Evolutionary conservation across 2,797 vertebrate species (phyloP), one percentile per base, ranked within the genome.

Genomic region (Oreonectes daqikongensis): DNA sequence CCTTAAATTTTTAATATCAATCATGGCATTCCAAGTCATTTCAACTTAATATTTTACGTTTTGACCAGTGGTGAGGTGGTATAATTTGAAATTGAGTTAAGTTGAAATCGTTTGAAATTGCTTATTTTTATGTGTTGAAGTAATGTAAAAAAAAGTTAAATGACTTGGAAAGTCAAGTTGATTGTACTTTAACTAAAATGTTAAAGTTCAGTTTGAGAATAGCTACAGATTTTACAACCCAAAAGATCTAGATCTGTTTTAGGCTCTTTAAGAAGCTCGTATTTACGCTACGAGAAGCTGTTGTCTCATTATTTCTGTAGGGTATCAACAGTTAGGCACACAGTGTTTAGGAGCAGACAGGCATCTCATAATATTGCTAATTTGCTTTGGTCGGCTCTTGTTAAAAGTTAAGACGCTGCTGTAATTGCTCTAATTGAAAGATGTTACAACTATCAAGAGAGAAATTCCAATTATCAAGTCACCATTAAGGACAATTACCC

Each of bases 361-460:
- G 4, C 50, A 44, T 22, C 35, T 67, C 35, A 67, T 22, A 65
- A 75, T 48, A 42, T 18, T 42, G 38, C 26, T 75, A 44, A 57
- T 67, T 28, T 75, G 35, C 61, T 52, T 6, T 11, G 57, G 10
- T n/a, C 9, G 11, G 0, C 63, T 75, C 50, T 67, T 44, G 61
- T 32, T 67, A 60, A 57, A 66, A 53, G 72, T 57, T 66, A 44
- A 57, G 32, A 65, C 46, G 24, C 22, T 53, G 22, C 46, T 65
- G 22, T 42, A 42, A 66, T 74, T 55, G 35, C 50, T 53, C 61
- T 53, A 55, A 55, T 44, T 14, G 48, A 55, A 24, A 28, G 48
- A 53, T 66, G 35, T 55, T 75, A n/a, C 24, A 75, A 75, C 65
- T 66, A 55, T 65, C 61, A 65, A 17, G 32, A 74, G 72, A 66